Evolutionary conservation across 2,888 invertebrate species (phyloP), one percentile per base, ranked within the genome.

Genomic region (Artemia sinica): DNA sequence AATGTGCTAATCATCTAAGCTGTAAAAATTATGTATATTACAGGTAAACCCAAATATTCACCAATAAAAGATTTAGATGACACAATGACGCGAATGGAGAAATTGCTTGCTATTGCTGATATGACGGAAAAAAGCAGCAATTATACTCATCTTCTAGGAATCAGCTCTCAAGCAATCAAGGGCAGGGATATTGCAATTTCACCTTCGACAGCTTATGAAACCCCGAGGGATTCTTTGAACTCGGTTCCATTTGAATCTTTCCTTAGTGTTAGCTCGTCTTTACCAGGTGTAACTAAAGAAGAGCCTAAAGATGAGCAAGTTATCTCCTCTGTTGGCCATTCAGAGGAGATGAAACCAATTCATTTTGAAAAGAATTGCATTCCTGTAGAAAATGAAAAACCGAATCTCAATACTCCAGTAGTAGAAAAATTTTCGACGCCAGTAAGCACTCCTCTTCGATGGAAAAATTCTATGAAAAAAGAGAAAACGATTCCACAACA

Each of bases 61-160:
- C n/a, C 7, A 18, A 58, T 58, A 9, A 8, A 8, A 14, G 58
- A 58, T 14, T 18, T 58, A 14, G 58, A 58, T 58, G 58, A 58
- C 58, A 58, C 58, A n/a, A n/a, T 58, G n/a, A 58, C 58, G 10
- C 8, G 58, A 10, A 58, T 58, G 58, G 58, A 58, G 58, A 58
- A 58, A 58, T 18, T 58, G 9, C 18, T 58, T 14, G 58, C 58
- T n/a, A 58, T 58, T n/a, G n/a, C 58, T 58, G 58, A 58, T n/a
- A 58, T 14, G 14, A 18, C n/a, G n/a, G 58, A 58, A 1, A 18
- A n/a, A 58, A 58, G 18, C 18, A 14, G 14, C n/a, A 18, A 58
- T 58, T n/a, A 9, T n/a, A n/a, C 8, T 18, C n/a, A 18, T 58
- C 58, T 58, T 8, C 18, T 58, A 14, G 18, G n/a, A 18, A 58